Conservation (phyloP, 2,888 invertebrate species). For the Crioceris asparagi region DNA sequence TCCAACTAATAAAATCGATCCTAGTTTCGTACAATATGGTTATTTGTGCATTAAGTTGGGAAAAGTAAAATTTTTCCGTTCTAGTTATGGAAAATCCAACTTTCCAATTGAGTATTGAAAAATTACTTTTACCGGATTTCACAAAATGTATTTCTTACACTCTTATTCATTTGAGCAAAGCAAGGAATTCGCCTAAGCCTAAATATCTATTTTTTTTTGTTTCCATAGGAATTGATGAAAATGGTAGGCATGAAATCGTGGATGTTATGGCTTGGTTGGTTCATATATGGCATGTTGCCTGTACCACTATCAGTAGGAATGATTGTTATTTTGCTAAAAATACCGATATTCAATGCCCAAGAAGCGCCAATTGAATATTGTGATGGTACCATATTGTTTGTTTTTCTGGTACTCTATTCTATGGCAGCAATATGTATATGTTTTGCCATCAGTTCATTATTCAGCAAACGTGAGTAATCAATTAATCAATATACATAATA, state of each 20-base stretch:
- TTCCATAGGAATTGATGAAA: conserved; percentile 79
- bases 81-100: too few relatives aligned
- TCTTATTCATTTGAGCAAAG: too few relatives aligned
- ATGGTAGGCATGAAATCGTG: conserved; percentile 80
- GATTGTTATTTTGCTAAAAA: conserved; percentile 50
- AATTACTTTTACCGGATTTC: too few relatives aligned
- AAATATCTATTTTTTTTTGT: neutral
- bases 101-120: too few relatives aligned
- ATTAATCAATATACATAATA: conserved; percentile 1
- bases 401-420: conserved; percentile 62
- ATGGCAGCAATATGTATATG: conserved; percentile 60
- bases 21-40: too few relatives aligned
- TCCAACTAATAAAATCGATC: too few relatives aligned
- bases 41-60: too few relatives aligned
- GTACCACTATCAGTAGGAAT: conserved; percentile 49
- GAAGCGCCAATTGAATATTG: conserved; percentile 59
- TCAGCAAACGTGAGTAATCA: conserved; percentile 58
- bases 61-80: too few relatives aligned
- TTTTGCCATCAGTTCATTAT: conserved; percentile 67
- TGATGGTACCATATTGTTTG: conserved; percentile 51
- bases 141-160: too few relatives aligned
- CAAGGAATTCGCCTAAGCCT: too few relatives aligned
- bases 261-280: conserved; percentile 83
- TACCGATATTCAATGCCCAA: conserved; percentile 33
- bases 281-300: conserved; percentile 62